phyloP scores from a whole-genome alignment of 2,113 vertebrate genomes.

The Emydocephalus ijimae region DNA sequence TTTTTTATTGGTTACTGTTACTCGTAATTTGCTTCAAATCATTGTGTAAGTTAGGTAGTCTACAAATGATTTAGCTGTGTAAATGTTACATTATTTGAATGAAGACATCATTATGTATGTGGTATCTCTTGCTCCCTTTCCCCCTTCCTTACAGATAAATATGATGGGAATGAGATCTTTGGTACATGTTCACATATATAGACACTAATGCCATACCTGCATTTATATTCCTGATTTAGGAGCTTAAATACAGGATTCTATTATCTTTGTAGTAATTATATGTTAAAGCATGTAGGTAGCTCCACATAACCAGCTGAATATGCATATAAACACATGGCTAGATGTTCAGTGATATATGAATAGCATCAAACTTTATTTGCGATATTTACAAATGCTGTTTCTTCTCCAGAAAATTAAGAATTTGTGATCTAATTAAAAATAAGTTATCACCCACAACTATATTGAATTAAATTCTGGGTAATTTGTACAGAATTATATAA shows the following conservation, averaged over 20 bases:
- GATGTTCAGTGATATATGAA: background rate
- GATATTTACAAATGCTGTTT: background rate
- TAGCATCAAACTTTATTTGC: background rate
- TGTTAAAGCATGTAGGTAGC: background rate
- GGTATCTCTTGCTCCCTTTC: background rate
- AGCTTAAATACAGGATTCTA: background rate
- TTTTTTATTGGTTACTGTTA: background rate
- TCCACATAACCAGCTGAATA: background rate
- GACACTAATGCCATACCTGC: background rate
- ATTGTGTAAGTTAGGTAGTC: background rate
- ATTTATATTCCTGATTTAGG: background rate
- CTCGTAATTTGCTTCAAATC: background rate
- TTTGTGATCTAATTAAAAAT: background rate
- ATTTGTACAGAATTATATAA: background rate
- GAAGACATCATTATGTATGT: background rate
- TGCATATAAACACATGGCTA: background rate
- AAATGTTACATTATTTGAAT: background rate
- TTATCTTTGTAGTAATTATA: background rate
- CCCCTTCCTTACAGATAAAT: background rate
- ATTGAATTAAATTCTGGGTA: background rate
- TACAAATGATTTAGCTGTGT: background rate
- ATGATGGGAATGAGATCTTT: background rate
- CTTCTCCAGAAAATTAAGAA: background rate
- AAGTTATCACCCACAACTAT: background rate
- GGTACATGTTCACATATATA: background rate